Base-by-base conservation (phyloP, 64 coral and sea anemone genomes). In the Montipora sp. region DNA sequence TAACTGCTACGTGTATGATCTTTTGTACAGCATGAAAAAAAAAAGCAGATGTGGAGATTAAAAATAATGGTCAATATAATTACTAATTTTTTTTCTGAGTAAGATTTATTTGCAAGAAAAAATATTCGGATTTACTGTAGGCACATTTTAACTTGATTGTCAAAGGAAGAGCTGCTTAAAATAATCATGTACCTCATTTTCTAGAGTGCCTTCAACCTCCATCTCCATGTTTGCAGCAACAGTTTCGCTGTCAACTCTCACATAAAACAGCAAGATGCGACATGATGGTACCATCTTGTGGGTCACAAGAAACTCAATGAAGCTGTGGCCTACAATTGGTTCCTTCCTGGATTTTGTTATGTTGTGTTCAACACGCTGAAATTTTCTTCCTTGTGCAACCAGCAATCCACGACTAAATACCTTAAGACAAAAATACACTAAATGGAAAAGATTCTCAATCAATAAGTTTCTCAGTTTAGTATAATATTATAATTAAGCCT, bases 271-370 rank as follows among this genome's bases (percentile, higher is more conserved):
- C 8, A 98, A 70, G 20, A 98, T 44, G 44, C 89, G 82, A 47
- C 94, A 96, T 16, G 88, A 91, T 3, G 97, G 97, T 2, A 98
- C 94, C 97, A 98, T 98, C 15, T 50, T 60, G 51, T 94, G 94
- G 1, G 91, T 96, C 16, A 98, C 83, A n/a, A 59, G 20, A 18
- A 98, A 95, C 75, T 93, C 73, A 46, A 98, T 71, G 5, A 48
- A 85, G 16, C 91, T 91, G 27, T 58, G 83, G 47, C 51, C 46
- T 36, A 49, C 49, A 5, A 84, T 81, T 24, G 59, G 79, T 27
- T 59, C 13, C 10, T 22, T 48, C 18, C 27, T 92, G 24, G 18
- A 20, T 67, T 18, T 78, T 69, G 10, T 89, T 12, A 59, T 83
- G 53, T 23, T 24, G 43, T 47, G 46, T 22, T 24, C 12, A 21